Conservation (phyloP, 2,113 vertebrate genomes). For the Crotalus tigris region DNA sequence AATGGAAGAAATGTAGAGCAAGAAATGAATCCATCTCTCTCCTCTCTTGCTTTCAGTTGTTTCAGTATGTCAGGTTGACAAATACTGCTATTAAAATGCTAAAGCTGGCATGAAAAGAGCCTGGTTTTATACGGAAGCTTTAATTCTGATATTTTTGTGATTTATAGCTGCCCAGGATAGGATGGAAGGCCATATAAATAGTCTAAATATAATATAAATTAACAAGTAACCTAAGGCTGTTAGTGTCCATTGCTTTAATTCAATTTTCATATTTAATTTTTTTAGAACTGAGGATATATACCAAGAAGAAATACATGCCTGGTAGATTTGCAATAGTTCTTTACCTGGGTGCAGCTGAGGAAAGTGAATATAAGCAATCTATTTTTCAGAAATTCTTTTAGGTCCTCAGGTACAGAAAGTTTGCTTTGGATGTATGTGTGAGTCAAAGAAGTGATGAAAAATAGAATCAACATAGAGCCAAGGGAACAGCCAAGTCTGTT, state of each 20-base stretch:
- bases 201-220: background rate
- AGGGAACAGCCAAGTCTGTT: accelerated
- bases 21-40: background rate
- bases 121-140: background rate
- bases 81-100: background rate
- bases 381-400: background rate
- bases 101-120: background rate
- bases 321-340: background rate
- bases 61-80: background rate
- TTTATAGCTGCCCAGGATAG: background rate
- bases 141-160: background rate
- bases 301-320: background rate
- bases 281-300: background rate
- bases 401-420: background rate
- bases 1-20: background rate
- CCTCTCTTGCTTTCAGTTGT: background rate
- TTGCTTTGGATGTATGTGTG: background rate
- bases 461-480: background rate
- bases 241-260: background rate
- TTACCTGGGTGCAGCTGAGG: background rate
- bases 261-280: background rate
- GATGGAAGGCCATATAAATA: background rate
- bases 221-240: background rate
- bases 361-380: background rate
- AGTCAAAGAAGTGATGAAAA: background rate